These are phyloP conservation scores for Psilanteris sp. DNA, from an alignment of 1,140 invertebrate genomes.

Conservation along the genomic window DNA sequence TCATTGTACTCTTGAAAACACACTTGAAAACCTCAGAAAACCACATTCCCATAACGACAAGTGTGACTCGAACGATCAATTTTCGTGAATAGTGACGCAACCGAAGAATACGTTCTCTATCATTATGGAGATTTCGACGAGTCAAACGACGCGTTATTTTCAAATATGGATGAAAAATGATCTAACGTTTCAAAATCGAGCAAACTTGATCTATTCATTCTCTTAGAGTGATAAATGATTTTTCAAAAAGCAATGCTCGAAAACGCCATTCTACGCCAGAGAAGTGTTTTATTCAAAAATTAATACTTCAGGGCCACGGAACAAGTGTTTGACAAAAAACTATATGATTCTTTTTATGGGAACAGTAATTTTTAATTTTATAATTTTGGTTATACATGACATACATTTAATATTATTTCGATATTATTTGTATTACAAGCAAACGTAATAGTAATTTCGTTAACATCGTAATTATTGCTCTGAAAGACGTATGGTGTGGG, in stretches of 20 bases:
- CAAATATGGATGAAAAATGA: constrained; percentile 61
- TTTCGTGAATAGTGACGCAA: constrained; percentile 24
- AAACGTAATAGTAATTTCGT: too few species aligned
- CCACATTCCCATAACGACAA: not conserved
- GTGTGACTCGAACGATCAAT: constrained; percentile 3
- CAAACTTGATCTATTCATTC: constrained; percentile 32
- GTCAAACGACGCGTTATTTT: constrained; percentile 26
- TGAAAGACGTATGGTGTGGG: too few species aligned
- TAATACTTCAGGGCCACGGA: constrained; percentile 11
- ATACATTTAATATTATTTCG: too few species aligned
- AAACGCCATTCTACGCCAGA: constrained; percentile 15
- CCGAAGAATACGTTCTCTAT: constrained; percentile 8
- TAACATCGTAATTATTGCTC: too few species aligned
- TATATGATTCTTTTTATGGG: too few species aligned
- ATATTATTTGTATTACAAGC: too few species aligned
- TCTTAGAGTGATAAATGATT: constrained; percentile 49
- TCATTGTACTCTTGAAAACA: constrained; percentile 12
- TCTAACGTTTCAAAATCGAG: constrained; percentile 43
- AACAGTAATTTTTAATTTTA: too few species aligned
- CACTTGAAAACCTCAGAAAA: constrained; percentile 26
- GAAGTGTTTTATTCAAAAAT: constrained; percentile 30
- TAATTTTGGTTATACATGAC: too few species aligned
- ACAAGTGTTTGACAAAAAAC: constrained; percentile 16
- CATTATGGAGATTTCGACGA: constrained; percentile 27
- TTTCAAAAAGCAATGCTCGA: constrained; percentile 43